Evolutionary conservation across 2,888 invertebrate genomes (phyloP), one percentile per base, ranked within the genome.

Genomic region (Cosmia pyralina): DNA sequence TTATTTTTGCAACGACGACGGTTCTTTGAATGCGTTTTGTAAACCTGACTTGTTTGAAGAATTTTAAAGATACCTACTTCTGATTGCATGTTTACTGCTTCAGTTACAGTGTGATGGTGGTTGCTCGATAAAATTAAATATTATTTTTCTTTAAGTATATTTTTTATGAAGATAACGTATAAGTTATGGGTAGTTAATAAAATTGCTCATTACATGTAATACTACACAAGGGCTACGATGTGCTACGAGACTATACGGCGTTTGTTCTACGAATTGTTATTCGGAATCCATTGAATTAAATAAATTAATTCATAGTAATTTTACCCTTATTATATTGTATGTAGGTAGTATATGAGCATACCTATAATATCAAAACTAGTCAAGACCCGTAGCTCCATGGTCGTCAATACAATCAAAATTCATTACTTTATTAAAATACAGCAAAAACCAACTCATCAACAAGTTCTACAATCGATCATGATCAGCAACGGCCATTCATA

Each of bases 1-100:
- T 92, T 90, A 88, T 90, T 91, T 89, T 84, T 86, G 82, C 77
- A 79, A 75, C 79, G 82, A 71, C 75, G 79, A 76, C 68, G 69
- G 60, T 63, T 82, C 75, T 77, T 64, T 73, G 69, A 75, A 84
- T 72, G 65, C 58, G 60, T 57, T 66, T 63, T 69, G 60, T 77
- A 41, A 68, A 58, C 15, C 13, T 38, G 44, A 69, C 19, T 66
- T 44, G 19, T 38, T 69, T 13, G 59, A 48, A 67, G 44, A 77
- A 58, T 76, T 59, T 67, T 62, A 63, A 69, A 70, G n/a, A 81
- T 28, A 28, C 3, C 2, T 44, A 5, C 8, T 46, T 65, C 22
- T 62, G 65, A 52, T 80, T 73, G 19, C 52, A 48, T 72, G 72
- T 64, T 72, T 48, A 79, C 28, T 72, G 64, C 34, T 65, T 64